phyloP scores from a whole-genome alignment of 2,113 vertebrate genomes.

The Pluvianellus socialis region DNA sequence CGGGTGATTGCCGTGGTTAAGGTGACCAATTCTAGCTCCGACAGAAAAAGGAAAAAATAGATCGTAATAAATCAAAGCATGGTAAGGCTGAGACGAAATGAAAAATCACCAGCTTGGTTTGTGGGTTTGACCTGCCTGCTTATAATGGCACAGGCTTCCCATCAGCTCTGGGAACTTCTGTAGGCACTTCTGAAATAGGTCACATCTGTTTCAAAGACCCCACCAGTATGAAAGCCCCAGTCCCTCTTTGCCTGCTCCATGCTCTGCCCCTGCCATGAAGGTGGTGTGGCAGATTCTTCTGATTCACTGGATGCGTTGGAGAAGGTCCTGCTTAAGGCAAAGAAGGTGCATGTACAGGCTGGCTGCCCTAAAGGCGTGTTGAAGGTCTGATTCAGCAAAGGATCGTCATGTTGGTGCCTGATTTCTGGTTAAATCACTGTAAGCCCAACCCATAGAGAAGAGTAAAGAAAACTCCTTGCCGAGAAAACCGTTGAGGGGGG shows the following conservation, averaged over 20 bases:
- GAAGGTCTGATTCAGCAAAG: background rate
- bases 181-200: background rate
- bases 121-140: conserved; percentile 1
- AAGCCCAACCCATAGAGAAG: background rate
- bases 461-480: background rate
- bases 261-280: background rate
- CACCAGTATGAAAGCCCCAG: background rate
- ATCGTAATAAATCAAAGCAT: conserved; percentile 56
- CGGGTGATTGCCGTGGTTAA: background rate
- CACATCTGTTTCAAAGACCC: background rate
- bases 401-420: background rate
- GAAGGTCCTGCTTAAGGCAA: background rate
- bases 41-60: conserved; percentile 56
- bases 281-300: background rate
- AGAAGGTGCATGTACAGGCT: background rate
- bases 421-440: background rate
- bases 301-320: background rate
- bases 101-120: conserved; percentile 6
- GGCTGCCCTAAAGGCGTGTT: accelerated
- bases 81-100: conserved; percentile 51
- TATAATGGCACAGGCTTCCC: background rate
- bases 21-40: background rate
- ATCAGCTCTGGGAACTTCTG: background rate
- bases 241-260: background rate
- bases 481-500: background rate